Conservation (phyloP, 1,140 invertebrate genomes). For the Semibalanus balanoides region DNA sequence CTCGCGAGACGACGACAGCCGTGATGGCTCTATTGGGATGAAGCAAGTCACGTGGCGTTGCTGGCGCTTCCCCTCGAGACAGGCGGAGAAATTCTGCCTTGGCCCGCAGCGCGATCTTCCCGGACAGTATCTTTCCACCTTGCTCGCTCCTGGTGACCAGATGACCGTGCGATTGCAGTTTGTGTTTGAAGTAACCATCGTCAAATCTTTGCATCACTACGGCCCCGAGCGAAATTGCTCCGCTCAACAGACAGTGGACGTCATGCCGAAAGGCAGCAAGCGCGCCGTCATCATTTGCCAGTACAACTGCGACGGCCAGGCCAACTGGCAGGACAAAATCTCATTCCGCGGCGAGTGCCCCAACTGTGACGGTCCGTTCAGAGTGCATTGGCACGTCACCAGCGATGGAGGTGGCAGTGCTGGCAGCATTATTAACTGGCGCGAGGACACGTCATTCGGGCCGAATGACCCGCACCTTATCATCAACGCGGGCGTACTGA, state of each 20-base stretch:
- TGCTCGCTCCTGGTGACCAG: too few species aligned
- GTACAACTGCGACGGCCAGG: background rate
- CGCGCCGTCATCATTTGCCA: background rate
- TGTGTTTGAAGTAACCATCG: background rate
- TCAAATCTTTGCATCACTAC: background rate
- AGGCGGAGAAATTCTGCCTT: background rate
- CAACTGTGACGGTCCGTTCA: background rate
- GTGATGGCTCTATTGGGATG: background rate
- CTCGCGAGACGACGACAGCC: background rate
- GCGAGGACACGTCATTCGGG: background rate
- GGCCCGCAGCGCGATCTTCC: background rate
- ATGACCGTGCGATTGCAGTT: background rate
- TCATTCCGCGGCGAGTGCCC: background rate
- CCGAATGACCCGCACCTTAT: background rate
- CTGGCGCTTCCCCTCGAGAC: background rate
- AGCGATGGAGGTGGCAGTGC: background rate
- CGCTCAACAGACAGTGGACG: background rate
- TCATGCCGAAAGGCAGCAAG: background rate
- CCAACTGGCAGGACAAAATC: background rate
- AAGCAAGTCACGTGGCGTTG: background rate
- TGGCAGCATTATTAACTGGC: background rate
- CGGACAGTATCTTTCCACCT: too few species aligned
- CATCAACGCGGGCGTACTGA: background rate
- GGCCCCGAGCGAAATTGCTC: background rate
- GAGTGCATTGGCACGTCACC: background rate